Base-by-base conservation (phyloP, 1,140 invertebrate genomes). In the Heterodera carotae region DNA sequence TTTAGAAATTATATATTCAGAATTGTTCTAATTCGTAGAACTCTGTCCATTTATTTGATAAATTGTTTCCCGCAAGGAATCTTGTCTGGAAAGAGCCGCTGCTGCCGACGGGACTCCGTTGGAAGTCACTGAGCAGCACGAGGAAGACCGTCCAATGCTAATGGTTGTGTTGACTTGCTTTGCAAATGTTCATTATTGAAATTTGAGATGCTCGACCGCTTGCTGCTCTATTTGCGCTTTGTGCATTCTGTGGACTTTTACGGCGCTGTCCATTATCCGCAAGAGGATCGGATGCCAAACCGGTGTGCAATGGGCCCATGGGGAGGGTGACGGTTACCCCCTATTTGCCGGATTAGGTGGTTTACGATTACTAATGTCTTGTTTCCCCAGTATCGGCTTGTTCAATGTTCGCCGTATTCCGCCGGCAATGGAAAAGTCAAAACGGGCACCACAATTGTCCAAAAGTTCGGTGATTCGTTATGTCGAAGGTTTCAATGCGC, bases 251-350 rank as follows among this genome's bases (percentile, higher is more conserved):
- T 99, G 64, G 97, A 99, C 89, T 99, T 96, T 87, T 99, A 99
- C 88, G 97, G 96, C 89, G 94, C 96, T 84, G 95, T 94, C 84
- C 96, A 99, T 85, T 99, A 99, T 90, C 94, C 96, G 0, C 97
- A 97, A 87, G 97, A 99, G 89, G 97, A 99, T 89, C 96, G 97
- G 87, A 99, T 99, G 97, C 97, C 97, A 0, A 98, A 99, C 88
- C 91, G 96, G 36, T 86, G 43, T 80, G 48, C 71, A 43, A 43
- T 12, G 6, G 2, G 0, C 6, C 6, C 6, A 43, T 12, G 39
- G 36, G n/a, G n/a, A n/a, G n/a, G n/a, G n/a, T n/a, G n/a, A n/a
- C n/a, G n/a, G n/a, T n/a, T n/a, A n/a, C n/a, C n/a, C n/a, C n/a
- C n/a, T n/a, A n/a, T n/a, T n/a, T n/a, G n/a, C n/a, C n/a, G n/a